Evolutionary conservation across 2,888 invertebrate species (phyloP), one percentile per base, ranked within the genome.

Genomic region (Linnaemya tessellans): DNA sequence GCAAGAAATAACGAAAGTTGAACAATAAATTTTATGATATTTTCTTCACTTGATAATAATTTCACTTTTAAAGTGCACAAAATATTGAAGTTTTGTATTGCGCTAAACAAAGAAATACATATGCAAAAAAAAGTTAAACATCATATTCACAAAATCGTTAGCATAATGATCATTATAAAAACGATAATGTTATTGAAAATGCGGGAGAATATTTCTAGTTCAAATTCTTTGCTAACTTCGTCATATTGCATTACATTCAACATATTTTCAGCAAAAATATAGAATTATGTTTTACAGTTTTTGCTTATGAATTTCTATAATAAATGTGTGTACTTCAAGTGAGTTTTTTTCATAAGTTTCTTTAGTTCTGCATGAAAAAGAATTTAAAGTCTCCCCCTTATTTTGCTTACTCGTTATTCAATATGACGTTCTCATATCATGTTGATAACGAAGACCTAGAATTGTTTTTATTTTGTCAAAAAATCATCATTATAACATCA

Each of bases 391-490:
- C n/a, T n/a, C 10, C 70, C 18, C 18, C 56, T 46, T 22, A n/a
- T 46, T 35, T 67, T 18, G 11, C 5, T 60, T 38, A 41, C 30
- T 58, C 25, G 73, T 80, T 80, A 54, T 38, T 15, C 13, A 68
- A 51, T 22, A 41, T 20, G 30, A 35, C 11, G 13, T 68, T 74
- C 30, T 30, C 43, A 54, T 60, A 60, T 51, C 67, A 74, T 74
- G 65, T 58, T 30, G 1, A 49, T 65, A 65, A 58, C 7, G 67
- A 54, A 68, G 30, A 68, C 51, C 18, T 35, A 54, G 51, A 43
- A 80, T 67, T 62, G 38, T 49, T 71, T 56, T 25, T 49, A 22
- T 49, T 49, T 49, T 64, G 62, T 62, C 25, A 20, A 62, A 79
- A n/a, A 49, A 20, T 60, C 41, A 68, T 78, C 68, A 68, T 78